A percentile compares a stretch with the other conserved stretches of the same genome.
Evolutionary conservation across 2,888 invertebrate genomes (phyloP).

Genomic region (Lucinisca nassula): DNA sequence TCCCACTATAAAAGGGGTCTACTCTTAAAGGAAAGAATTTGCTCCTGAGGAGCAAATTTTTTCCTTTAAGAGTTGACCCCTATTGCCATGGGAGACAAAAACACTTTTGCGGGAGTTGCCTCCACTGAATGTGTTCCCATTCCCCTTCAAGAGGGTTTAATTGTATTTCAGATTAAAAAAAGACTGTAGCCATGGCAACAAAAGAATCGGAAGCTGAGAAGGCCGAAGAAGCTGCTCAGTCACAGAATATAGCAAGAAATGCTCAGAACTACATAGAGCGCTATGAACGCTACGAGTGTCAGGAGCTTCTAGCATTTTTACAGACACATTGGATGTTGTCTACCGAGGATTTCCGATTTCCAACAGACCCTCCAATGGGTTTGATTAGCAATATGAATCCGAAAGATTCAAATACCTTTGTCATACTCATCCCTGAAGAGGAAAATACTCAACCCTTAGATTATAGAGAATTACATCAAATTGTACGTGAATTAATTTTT

Average conservation of each 20-base stretch:
- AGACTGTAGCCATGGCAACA: slow-evolving; percentile 35
- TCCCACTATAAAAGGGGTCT: no score
- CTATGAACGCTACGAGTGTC: slow-evolving; percentile 86
- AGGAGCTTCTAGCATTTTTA: slow-evolving; percentile 85
- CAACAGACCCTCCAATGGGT: slow-evolving; percentile 86
- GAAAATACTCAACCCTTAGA: slow-evolving; percentile 77
- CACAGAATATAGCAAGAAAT: slow-evolving; percentile 65
- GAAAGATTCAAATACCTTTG: slow-evolving; percentile 75
- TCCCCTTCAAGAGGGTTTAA: no score
- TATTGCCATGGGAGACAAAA: no score
- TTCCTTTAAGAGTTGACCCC: no score
- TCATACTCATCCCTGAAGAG: slow-evolving; percentile 81
- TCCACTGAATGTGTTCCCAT: no score
- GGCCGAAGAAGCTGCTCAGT: slow-evolving; percentile 63
- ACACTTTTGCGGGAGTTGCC: no score
- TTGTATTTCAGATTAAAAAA: no score
- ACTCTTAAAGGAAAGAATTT: no score
- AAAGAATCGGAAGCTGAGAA: slow-evolving; percentile 39
- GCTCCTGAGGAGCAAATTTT: no score
- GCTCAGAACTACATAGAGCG: slow-evolving; percentile 83
- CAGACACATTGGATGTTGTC: slow-evolving; percentile 87
- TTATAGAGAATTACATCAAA: slow-evolving; percentile 87
- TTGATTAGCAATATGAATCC: slow-evolving; percentile 82
- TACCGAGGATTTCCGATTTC: slow-evolving; percentile 85
- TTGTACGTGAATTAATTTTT: slow-evolving; percentile 86